phyloP scores from a whole-genome alignment of 2,797 vertebrate genomes.

The Platyrinchus mystaceus region DNA sequence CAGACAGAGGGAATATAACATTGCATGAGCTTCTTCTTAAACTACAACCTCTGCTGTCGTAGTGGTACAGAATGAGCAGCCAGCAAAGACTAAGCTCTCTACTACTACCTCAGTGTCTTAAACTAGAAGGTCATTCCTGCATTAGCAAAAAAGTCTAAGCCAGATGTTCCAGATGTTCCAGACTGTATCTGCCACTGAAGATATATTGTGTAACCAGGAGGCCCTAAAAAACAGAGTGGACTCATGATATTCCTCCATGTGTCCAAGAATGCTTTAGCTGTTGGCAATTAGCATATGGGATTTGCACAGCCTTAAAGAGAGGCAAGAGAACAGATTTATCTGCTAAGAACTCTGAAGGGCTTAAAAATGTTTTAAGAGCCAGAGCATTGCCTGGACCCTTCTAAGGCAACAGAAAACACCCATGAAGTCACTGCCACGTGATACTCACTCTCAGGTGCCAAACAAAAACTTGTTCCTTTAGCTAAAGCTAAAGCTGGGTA shows the following conservation, averaged over 20 bases:
- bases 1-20: background rate
- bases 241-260: background rate
- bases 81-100: background rate
- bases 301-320: background rate
- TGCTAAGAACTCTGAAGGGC: background rate
- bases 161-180: background rate
- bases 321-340: background rate
- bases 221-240: background rate
- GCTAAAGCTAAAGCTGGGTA: background rate
- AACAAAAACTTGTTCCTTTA: background rate
- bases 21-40: background rate
- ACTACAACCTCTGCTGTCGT: background rate
- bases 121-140: background rate
- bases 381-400: background rate
- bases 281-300: background rate
- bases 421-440: background rate
- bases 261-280: background rate
- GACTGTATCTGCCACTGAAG: background rate
- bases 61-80: background rate
- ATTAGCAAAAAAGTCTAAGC: background rate
- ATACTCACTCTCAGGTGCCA: background rate
- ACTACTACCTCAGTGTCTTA: background rate
- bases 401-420: background rate
- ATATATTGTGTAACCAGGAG: background rate
- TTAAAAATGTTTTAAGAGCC: background rate